Evolutionary conservation across 92 coral and sea anemone genomes (phyloP).

Genomic region (Epizoanthus ramosus): DNA sequence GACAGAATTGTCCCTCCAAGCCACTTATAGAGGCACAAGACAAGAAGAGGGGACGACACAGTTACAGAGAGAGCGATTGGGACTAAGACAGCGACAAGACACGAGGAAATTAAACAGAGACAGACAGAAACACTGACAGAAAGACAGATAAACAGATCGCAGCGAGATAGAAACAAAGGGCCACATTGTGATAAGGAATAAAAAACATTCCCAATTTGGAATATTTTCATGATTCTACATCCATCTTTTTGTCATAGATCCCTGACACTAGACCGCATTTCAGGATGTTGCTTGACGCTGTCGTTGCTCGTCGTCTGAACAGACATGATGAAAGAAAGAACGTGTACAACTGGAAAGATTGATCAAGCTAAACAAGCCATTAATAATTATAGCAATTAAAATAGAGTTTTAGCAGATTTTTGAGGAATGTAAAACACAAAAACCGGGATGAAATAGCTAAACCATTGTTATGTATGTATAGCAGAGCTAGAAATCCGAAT

Average conservation of each 20-base stretch:
- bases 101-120: neutral
- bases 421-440: neutral
- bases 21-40: too few relatives aligned
- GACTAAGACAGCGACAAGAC: constrained; percentile 16
- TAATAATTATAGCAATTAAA: neutral
- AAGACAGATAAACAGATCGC: neutral
- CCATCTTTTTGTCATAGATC: constrained; percentile 10
- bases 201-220: neutral
- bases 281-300: constrained; percentile 9
- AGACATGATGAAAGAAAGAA: neutral
- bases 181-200: neutral
- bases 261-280: constrained; percentile 2
- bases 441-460: neutral
- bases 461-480: neutral
- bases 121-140: constrained; percentile 1
- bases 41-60: neutral
- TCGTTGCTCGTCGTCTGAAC: constrained; percentile 8
- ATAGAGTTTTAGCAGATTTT: constrained; percentile 8
- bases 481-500: neutral
- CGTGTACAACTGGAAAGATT: neutral
- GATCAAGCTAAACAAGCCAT: constrained; percentile 7
- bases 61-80: neutral
- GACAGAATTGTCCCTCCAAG: too few relatives aligned
- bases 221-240: neutral
- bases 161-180: neutral